phyloP scores from a whole-genome alignment of 1,140 invertebrate species.

The Drosophila tropicalis region DNA sequence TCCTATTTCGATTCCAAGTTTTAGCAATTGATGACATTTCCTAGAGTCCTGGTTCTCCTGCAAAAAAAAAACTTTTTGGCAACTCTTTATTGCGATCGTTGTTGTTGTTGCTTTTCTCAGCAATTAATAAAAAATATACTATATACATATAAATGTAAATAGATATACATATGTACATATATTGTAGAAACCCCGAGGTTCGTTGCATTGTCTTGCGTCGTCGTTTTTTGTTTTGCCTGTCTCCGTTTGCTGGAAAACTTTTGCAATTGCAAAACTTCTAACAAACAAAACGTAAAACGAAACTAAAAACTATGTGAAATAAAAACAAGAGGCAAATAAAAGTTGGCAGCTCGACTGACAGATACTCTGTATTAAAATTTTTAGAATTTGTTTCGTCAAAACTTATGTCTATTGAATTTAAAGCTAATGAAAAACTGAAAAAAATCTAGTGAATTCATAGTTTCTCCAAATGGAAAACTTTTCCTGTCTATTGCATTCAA shows the following conservation, averaged over 20 bases:
- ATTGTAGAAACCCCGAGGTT: not conserved
- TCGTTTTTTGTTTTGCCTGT: conserved; percentile 10
- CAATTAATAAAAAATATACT: conserved; percentile 73
- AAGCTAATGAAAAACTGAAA: not conserved
- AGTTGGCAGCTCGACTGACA: not conserved
- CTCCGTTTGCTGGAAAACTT: conserved; percentile 45
- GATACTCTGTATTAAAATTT: not conserved
- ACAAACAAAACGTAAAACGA: conserved; percentile 57
- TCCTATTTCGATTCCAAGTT: conserved; percentile 25
- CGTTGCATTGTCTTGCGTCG: not conserved
- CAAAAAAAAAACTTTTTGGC: conserved; percentile 56
- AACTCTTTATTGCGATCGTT: conserved; percentile 53
- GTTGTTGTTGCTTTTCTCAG: conserved; percentile 22
- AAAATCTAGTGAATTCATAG: not conserved
- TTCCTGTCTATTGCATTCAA: not conserved
- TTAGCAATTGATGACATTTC: conserved; percentile 1
- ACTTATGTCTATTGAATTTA: too few species aligned
- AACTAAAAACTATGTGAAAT: conserved; percentile 10
- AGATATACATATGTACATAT: too few species aligned
- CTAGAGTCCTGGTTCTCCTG: not conserved
- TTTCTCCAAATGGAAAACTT: not conserved
- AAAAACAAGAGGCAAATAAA: conserved; percentile 9
- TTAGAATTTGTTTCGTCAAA: too few species aligned
- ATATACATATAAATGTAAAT: too few species aligned
- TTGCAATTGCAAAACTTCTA: conserved; percentile 70